A percentile compares a stretch with the other conserved stretches of the same genome.
Evolutionary conservation across 2,888 invertebrate species (phyloP).

Genomic region (Eupithecia insigniata): DNA sequence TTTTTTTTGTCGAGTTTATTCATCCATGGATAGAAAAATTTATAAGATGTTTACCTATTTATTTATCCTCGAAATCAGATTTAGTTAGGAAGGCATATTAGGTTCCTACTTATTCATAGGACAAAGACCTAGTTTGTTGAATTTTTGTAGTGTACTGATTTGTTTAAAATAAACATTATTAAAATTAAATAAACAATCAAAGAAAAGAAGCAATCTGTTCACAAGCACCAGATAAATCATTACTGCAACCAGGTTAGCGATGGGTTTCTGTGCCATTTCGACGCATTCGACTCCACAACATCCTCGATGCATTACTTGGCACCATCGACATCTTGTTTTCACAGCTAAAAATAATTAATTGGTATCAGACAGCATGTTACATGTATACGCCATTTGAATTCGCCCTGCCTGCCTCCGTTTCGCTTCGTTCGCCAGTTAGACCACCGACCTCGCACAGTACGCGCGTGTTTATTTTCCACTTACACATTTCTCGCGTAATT

Average conservation of each 20-base stretch:
- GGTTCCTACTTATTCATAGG: not conserved
- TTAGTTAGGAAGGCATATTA: too few relatives aligned
- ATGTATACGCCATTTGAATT: constrained; percentile 8
- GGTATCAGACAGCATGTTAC: constrained; percentile 33
- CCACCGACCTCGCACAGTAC: constrained; percentile 53
- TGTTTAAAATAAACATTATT: not conserved
- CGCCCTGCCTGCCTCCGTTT: constrained; percentile 7
- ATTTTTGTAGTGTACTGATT: too few relatives aligned
- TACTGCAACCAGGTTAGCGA: not conserved
- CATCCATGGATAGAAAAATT: too few relatives aligned
- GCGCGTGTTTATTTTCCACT: constrained; percentile 53
- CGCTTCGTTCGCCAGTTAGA: constrained; percentile 49
- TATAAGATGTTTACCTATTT: too few relatives aligned
- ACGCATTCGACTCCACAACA: not conserved
- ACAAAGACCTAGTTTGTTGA: not conserved
- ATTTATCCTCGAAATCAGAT: too few relatives aligned
- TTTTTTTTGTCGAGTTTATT: too few relatives aligned
- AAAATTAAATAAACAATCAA: not conserved
- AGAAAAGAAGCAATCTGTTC: not conserved
- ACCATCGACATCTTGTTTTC: constrained; percentile 42
- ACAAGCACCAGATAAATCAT: not conserved
- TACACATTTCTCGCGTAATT: constrained; percentile 13
- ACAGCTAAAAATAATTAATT: constrained; percentile 61
- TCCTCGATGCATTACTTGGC: constrained; percentile 21
- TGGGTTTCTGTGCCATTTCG: not conserved